Percentiles rank a stretch among this genome's conserved stretches.
phyloP scores from a whole-genome alignment of 2,797 vertebrate species.

The Nyctalus aviator region DNA sequence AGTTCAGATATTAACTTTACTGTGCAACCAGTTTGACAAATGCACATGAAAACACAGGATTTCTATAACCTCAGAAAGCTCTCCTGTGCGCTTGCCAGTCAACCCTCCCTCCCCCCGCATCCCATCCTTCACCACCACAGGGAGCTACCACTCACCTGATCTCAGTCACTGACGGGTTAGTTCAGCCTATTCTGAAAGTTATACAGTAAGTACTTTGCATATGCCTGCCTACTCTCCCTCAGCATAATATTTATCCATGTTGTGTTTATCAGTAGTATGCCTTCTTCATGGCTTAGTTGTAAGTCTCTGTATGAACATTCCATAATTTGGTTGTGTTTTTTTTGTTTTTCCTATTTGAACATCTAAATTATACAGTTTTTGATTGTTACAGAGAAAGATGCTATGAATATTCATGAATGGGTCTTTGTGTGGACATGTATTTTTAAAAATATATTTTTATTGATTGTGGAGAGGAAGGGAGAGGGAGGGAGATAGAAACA shows the following conservation, averaged over 20 bases:
- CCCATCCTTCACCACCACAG: background rate
- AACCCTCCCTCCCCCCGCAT: fast-evolving
- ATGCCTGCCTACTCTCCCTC: background rate
- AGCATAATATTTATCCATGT: background rate
- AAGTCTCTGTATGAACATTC: background rate
- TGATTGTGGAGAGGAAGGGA: too few relatives aligned
- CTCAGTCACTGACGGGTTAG: background rate
- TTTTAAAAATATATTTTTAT: background rate
- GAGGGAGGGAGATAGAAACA: too few relatives aligned
- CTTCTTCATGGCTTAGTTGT: background rate
- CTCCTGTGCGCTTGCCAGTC: background rate
- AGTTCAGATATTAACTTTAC: background rate
- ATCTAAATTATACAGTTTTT: background rate
- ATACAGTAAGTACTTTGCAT: background rate
- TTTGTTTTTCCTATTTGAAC: background rate
- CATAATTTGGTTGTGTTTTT: background rate
- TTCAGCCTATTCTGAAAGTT: background rate
- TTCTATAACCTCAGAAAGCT: background rate
- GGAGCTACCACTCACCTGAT: background rate
- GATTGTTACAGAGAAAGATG: background rate
- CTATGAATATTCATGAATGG: background rate
- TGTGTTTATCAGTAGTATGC: background rate
- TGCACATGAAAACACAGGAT: background rate
- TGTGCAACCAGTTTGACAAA: background rate
- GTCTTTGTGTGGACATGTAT: background rate